Percentiles rank a stretch among this genome's conserved stretches.
Evolutionary conservation across 2,113 vertebrate species (phyloP).

Genomic region (Pygoscelis antarcticus): DNA sequence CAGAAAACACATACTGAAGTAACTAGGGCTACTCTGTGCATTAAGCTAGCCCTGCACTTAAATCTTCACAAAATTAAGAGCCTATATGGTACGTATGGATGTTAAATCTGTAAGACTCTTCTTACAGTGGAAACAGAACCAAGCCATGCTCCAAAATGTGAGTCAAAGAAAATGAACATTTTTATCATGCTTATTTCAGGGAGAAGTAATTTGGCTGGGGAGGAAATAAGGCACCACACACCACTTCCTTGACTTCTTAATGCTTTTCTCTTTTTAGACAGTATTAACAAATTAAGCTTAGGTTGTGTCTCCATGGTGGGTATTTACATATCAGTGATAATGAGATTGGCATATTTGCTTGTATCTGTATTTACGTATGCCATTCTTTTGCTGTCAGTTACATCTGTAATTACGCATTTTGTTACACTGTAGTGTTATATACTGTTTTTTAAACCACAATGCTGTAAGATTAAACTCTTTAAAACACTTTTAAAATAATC

Average conservation of each 20-base stretch:
- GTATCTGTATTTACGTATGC: neutral
- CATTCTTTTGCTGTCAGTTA: neutral
- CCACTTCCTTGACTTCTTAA: neutral
- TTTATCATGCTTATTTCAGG: neutral
- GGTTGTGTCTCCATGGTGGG: neutral
- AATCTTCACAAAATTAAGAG: neutral
- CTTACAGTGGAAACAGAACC: neutral
- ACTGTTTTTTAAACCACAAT: neutral
- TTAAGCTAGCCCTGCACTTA: neutral
- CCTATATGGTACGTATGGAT: neutral
- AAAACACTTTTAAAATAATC: neutral
- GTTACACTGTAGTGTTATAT: neutral
- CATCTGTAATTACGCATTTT: neutral
- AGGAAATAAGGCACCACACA: neutral
- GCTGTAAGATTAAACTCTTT: neutral
- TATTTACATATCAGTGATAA: neutral
- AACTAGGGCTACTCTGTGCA: neutral
- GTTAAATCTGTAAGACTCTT: neutral
- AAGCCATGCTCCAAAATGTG: neutral
- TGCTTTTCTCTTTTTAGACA: neutral
- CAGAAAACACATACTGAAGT: neutral
- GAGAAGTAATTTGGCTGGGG: neutral
- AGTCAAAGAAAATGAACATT: neutral
- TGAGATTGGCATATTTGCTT: neutral
- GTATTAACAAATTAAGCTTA: neutral